These are phyloP conservation scores for Collichthys lucidus DNA, from an alignment of 2,113 vertebrate genomes.

Conservation along the genomic window DNA sequence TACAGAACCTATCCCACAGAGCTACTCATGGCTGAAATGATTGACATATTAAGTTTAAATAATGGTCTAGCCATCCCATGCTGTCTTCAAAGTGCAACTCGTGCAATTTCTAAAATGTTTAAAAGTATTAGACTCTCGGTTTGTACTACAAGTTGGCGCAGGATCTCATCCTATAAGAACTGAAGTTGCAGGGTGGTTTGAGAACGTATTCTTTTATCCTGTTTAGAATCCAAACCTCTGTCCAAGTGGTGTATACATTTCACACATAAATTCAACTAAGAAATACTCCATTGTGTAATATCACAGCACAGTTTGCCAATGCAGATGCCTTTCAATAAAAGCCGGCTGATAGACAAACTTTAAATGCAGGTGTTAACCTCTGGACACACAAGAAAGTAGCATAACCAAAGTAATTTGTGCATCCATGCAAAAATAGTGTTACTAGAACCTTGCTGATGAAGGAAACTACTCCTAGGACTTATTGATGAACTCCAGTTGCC, in stretches of 20 bases:
- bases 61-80: slow-evolving; percentile 70
- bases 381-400: neutral
- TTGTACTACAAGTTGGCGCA: slow-evolving; percentile 19
- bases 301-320: neutral
- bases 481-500: neutral
- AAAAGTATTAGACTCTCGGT: slow-evolving; percentile 51
- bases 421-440: neutral
- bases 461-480: neutral
- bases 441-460: neutral
- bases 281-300: neutral
- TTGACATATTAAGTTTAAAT: slow-evolving; percentile 82
- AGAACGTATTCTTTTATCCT: slow-evolving; percentile 7
- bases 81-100: slow-evolving; percentile 75
- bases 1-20: slow-evolving; percentile 68
- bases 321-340: slow-evolving; percentile 14
- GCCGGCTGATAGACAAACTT: slow-evolving; percentile 1
- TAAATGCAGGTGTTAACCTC: neutral
- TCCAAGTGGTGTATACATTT: slow-evolving; percentile 8
- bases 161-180: slow-evolving; percentile 31
- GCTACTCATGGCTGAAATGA: slow-evolving; percentile 77
- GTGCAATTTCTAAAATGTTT: slow-evolving; percentile 77
- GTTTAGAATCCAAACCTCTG: neutral
- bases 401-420: neutral
- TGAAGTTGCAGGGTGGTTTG: slow-evolving; percentile 7
- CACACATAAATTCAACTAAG: neutral